phyloP scores from a whole-genome alignment of 2,888 invertebrate genomes.

The Scaptomyza tumidula region DNA sequence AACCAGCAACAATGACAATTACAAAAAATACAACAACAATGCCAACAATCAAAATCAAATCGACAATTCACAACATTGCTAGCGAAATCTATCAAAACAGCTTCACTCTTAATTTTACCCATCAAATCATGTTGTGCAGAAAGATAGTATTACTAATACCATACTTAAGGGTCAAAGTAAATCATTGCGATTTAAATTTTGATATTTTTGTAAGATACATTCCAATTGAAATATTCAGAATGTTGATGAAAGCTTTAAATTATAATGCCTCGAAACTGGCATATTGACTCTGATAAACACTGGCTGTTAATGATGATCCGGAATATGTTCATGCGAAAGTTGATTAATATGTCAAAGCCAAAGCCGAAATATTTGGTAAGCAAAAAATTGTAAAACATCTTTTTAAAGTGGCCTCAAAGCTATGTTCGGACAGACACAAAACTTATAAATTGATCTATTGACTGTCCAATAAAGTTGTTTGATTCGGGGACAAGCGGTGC shows the following conservation, averaged over 20 bases:
- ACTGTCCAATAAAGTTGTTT: slow-evolving; percentile 1
- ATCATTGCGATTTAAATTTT: too few relatives aligned
- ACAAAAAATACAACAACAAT: not conserved
- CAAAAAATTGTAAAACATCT: not conserved
- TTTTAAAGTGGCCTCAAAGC: not conserved
- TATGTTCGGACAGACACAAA: not conserved
- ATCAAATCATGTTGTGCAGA: too few relatives aligned
- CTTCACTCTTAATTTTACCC: too few relatives aligned
- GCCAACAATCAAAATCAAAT: not conserved
- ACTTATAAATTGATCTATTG: slow-evolving; percentile 1
- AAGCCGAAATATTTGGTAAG: not conserved
- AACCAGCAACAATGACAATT: not conserved
- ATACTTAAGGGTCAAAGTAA: too few relatives aligned
- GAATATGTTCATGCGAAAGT: not conserved
- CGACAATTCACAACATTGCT: slow-evolving; percentile 5
- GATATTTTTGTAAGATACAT: too few relatives aligned
- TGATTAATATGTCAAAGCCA: not conserved
- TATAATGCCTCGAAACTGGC: too few relatives aligned
- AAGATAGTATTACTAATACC: too few relatives aligned
- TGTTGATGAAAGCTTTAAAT: not conserved
- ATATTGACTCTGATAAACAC: too few relatives aligned
- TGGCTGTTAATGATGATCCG: not conserved
- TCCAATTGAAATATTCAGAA: too few relatives aligned
- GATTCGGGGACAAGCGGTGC: slow-evolving; percentile 1
- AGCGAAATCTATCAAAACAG: not conserved